Conservation (phyloP, 2,113 vertebrate species). For the Hippocampus barbouri region DNA sequence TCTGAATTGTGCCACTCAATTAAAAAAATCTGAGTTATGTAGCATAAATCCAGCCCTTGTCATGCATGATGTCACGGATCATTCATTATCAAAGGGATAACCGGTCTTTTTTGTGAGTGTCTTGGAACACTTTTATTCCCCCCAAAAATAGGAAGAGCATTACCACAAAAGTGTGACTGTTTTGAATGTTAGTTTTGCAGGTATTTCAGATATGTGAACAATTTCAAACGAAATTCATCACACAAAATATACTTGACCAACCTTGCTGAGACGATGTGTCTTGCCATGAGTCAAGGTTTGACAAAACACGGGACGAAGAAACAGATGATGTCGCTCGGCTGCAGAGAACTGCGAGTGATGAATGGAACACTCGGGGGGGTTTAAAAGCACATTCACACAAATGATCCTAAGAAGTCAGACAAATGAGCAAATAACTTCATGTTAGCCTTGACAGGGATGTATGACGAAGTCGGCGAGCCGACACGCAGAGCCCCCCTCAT, state of each 20-base stretch:
- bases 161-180: background rate
- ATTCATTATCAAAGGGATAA: too few relatives aligned
- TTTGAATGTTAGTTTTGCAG: background rate
- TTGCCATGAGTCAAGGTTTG: slow-evolving; percentile 55
- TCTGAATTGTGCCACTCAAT: background rate
- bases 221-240: slow-evolving; percentile 24
- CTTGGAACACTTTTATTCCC: background rate
- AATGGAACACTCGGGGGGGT: slow-evolving; percentile 56
- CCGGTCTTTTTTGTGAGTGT: background rate
- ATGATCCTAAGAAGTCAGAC: slow-evolving; percentile 63
- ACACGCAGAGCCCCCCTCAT: slow-evolving; percentile 35
- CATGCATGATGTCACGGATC: too few relatives aligned
- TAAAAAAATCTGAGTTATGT: too few relatives aligned
- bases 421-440: slow-evolving; percentile 64
- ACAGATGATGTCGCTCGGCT: slow-evolving; percentile 44
- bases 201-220: slow-evolving; percentile 16
- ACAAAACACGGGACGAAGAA: slow-evolving; percentile 47
- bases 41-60: too few relatives aligned
- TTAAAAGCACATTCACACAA: slow-evolving; percentile 67
- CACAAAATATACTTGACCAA: slow-evolving; percentile 40
- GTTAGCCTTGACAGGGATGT: slow-evolving; percentile 61
- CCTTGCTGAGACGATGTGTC: slow-evolving; percentile 41
- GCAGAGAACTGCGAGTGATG: slow-evolving; percentile 60
- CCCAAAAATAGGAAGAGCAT: background rate
- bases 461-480: slow-evolving; percentile 42